These are phyloP conservation scores for Drosophila pseudoobscura DNA, from an alignment of 1,140 invertebrate species.

Conservation along the genomic window DNA sequence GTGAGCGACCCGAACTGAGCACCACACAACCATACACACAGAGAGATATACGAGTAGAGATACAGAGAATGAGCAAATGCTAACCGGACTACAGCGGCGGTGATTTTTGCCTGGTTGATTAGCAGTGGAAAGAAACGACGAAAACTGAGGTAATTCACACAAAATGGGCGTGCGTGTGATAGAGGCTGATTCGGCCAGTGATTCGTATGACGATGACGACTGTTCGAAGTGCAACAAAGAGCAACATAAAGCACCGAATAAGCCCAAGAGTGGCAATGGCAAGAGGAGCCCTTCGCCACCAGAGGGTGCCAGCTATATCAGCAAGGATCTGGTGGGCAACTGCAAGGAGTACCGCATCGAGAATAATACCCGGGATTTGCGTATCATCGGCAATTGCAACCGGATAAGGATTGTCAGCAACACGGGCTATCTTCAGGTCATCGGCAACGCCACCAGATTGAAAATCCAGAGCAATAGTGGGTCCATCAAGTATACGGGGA, in stretches of 20 bases:
- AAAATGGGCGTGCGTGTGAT: slow-evolving; percentile 68
- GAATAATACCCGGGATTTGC: slow-evolving; percentile 61
- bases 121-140: slow-evolving; percentile 52
- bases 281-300: slow-evolving; percentile 24
- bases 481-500: slow-evolving; percentile 69
- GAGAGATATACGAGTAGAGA: neutral
- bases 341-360: slow-evolving; percentile 79
- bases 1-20: too few species aligned
- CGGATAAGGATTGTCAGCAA: slow-evolving; percentile 68
- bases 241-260: slow-evolving; percentile 32
- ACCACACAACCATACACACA: slow-evolving; percentile 3
- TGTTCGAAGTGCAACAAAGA: slow-evolving; percentile 48
- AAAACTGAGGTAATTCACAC: slow-evolving; percentile 46
- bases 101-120: slow-evolving; percentile 58
- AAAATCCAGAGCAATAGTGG: slow-evolving; percentile 72
- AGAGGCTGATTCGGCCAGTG: slow-evolving; percentile 68
- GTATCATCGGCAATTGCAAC: slow-evolving; percentile 78
- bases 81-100: slow-evolving; percentile 27
- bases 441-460: slow-evolving; percentile 69
- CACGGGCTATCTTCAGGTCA: slow-evolving; percentile 61
- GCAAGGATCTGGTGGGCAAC: slow-evolving; percentile 74
- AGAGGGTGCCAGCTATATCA: slow-evolving; percentile 31
- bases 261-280: slow-evolving; percentile 30
- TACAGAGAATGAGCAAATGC: slow-evolving; percentile 24
- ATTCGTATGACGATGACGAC: slow-evolving; percentile 72